Base-by-base conservation (phyloP, 2,888 invertebrate genomes). In the Escarpia spicata region DNA sequence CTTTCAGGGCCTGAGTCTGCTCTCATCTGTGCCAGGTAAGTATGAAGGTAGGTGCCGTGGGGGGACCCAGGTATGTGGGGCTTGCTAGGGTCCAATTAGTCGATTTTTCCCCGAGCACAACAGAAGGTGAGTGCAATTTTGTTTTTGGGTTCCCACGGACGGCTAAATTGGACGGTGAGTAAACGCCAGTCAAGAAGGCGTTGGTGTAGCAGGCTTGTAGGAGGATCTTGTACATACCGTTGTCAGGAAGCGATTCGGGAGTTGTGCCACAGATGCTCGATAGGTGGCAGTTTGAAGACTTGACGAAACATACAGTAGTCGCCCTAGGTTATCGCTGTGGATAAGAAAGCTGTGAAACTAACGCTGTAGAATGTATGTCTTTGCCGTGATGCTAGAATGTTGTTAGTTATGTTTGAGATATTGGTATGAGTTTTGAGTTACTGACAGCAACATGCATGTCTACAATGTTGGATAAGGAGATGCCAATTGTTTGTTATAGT, bases 61-160 rank as follows among this genome's bases (percentile, higher is more conserved):
- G 75, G 75, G 75, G 75, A 26, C 75, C 75, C 75, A 75, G 75
- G 26, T 75, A 75, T 75, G 75, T 75, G 75, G 75, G 75, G 75
- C 75, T 75, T 75, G 26, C 75, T 75, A 75, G 75, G 75, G 75
- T 75, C 26, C 4, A 75, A 75, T 75, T n/a, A 75, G 75, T 75
- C 75, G 26, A 75, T 26, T 6, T 75, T 75, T 75, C 75, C 75
- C 75, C 75, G 19, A 75, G 75, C 75, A 4, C 75, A 75, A 75
- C 26, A 4, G 75, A 75, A 75, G 75, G 75, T 75, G 75, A 75
- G 75, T 75, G 75, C 75, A 0, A n/a, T 75, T 75, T 75, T 75
- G n/a, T n/a, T 75, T 26, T 75, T 2, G 75, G 19, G 75, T 75
- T 75, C 75, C 37, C 75, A 26, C 26, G 75, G 75, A 75, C 75